Base-by-base conservation (phyloP, 2,888 invertebrate species). In the Anoplius nigerrimus region DNA sequence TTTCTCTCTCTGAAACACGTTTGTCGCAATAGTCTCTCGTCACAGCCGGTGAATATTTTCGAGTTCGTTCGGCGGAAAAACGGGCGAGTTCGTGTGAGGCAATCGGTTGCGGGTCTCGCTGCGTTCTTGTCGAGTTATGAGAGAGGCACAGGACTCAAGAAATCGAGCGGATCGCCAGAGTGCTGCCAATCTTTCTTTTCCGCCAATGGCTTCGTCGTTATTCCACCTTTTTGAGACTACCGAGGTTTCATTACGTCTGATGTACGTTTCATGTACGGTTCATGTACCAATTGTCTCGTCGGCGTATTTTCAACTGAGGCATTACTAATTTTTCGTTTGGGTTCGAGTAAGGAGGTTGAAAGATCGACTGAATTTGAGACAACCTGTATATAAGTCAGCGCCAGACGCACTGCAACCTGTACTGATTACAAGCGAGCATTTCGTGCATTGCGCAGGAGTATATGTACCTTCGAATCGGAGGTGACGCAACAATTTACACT, bases 351-450 rank as follows among this genome's bases (percentile, higher is more conserved):
- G n/a, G n/a, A n/a, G n/a, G n/a, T n/a, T n/a, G n/a, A n/a, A n/a
- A n/a, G n/a, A n/a, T n/a, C 27, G 27, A 27, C 27, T 27, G 6
- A 2, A 27, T 27, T 27, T 2, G 27, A 5, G 2, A 2, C 27
- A 56, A 65, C 65, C 62, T 65, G 65, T 59, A 58, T 24, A n/a
- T 2, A 18, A 51, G 24, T 21, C 45, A 46, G 34, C 66, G 75
- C 71, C 73, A 64, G 69, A 45, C 42, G 56, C 62, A 69, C 55
- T 58, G 81, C 75, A 75, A 76, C 73, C 69, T 66, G 72, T 54
- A 63, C 68, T 74, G 73, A 73, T 76, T 65, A 76, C 77, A 80
- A 80, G 82, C 82, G 80, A 73, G 76, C 82, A 82, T 83, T 82
- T 82, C 82, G 80, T 75, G 34, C 34, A 18, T 53, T 24, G 24